Evolutionary conservation across 1,140 invertebrate species (phyloP), one percentile per base, ranked within the genome.

Genomic region (Euborellia annulipes): DNA sequence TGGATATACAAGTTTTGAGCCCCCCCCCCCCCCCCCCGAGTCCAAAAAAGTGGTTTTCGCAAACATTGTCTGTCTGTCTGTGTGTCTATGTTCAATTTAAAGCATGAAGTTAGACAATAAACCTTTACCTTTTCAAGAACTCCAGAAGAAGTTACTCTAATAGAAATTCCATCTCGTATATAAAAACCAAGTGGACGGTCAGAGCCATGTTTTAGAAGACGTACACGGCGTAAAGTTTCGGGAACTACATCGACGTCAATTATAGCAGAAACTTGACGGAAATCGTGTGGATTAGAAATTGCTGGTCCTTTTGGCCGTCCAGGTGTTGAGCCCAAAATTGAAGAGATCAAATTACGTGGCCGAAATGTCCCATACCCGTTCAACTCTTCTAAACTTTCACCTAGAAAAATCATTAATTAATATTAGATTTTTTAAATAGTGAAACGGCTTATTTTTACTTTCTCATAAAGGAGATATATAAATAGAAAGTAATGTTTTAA

Each of bases 221-320:
- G 79, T 1, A 99, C 96, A 51, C 96, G 73, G 30, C 96, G 72
- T 66, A 91, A 95, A 4, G 93, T 94, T 62, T 97, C 93, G 21
- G 96, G 96, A 20, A 99, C 85, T 62, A 98, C 87, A 57, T 98
- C 93, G 27, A 99, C 95, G 69, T 99, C 96, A 59, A 99, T 99
- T 53, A 99, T 99, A 41, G 91, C 87, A 32, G 92, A 95, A 39
- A 91, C 85, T 69, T 92, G 87, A 61, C 93, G 78, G 66, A 98
- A 97, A 65, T 97, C 93, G 62, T 95, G 90, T 2, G 93, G 91
- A 67, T 95, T 85, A 8, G 91, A 91, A 58, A 98, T 97, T 45
- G 86, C 82, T 27, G 67, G 62, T 18, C 79, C 74, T 63, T 85
- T 89, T 61, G 75, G 75, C 64, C 82, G 83, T 0, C 79, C 80